Percentiles rank a stretch among this genome's conserved stretches.
These are phyloP conservation scores for Toxotes jaculatrix DNA, from an alignment of 2,113 vertebrate species.

Conservation along the genomic window DNA sequence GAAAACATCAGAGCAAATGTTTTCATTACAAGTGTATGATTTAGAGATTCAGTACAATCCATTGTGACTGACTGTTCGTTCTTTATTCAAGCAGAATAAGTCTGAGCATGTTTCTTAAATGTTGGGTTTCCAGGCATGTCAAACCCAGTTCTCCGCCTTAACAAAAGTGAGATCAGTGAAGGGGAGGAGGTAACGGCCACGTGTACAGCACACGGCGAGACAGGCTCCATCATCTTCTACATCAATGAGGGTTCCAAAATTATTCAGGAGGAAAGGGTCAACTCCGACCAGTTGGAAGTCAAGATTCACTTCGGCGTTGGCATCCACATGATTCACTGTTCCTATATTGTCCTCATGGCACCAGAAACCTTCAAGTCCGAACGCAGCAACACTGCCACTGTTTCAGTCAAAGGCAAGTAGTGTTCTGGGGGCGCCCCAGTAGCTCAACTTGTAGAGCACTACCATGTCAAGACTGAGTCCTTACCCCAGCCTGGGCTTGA, in stretches of 20 bases:
- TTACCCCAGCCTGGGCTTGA: too few species aligned
- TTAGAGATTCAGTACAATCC: too few species aligned
- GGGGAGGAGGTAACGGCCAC: conserved; percentile 60
- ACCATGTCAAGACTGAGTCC: too few species aligned
- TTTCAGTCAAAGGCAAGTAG: conserved; percentile 72
- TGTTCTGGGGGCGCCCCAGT: not conserved
- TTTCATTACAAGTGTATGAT: too few species aligned
- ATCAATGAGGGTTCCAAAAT: conserved; percentile 55
- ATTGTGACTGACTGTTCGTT: not conserved
- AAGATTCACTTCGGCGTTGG: conserved; percentile 22
- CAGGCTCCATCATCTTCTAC: conserved; percentile 61
- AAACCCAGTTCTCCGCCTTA: conserved; percentile 67
- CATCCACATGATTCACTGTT: conserved; percentile 64
- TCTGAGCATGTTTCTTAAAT: not conserved
- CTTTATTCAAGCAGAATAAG: not conserved
- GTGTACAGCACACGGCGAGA: conserved; percentile 73
- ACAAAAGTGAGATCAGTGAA: conserved; percentile 45
- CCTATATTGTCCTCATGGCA: conserved; percentile 52
- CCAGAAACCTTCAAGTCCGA: conserved; percentile 10
- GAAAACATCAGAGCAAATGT: too few species aligned
- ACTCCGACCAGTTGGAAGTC: not conserved
- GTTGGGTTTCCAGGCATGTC: conserved; percentile 70
- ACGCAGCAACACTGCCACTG: conserved; percentile 46
- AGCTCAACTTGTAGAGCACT: too few species aligned
- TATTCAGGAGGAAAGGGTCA: accelerated